Conservation (phyloP, 1,140 invertebrate species). For the Gryon sp. region DNA sequence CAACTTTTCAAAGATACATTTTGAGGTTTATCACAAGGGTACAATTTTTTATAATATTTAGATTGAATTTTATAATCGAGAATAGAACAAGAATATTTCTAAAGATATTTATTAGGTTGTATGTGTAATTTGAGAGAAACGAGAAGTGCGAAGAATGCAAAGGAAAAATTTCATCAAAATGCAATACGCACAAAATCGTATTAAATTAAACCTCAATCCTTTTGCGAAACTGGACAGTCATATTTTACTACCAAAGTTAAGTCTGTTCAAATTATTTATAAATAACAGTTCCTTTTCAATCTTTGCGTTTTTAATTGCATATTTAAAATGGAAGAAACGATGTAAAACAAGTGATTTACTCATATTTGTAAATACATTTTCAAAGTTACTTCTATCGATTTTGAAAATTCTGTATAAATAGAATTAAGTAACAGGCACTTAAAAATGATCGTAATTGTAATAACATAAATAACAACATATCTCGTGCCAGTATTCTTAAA, state of each 20-base stretch:
- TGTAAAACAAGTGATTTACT: not conserved
- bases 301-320: conserved; percentile 1
- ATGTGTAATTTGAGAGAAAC: conserved; percentile 21
- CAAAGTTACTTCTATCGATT: conserved; percentile 3
- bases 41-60: conserved; percentile 16
- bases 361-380: conserved; percentile 21
- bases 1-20: not conserved
- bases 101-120: conserved; percentile 19
- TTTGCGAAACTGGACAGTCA: conserved; percentile 10
- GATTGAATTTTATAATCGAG: not conserved
- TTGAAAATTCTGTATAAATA: conserved; percentile 30
- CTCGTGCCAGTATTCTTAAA: conserved; percentile 46
- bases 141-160: conserved; percentile 28
- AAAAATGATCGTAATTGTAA: conserved; percentile 9
- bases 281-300: conserved; percentile 15
- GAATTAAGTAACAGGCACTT: conserved; percentile 6
- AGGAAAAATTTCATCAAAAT: conserved; percentile 3
- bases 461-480: conserved; percentile 27
- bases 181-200: too few species aligned
- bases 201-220: too few species aligned
- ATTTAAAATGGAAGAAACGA: not conserved
- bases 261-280: conserved; percentile 4
- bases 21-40: not conserved
- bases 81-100: conserved; percentile 1
- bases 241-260: conserved; percentile 14